Evolutionary conservation across 2,797 vertebrate species (phyloP).

Genomic region (Fistularia tabacaria): DNA sequence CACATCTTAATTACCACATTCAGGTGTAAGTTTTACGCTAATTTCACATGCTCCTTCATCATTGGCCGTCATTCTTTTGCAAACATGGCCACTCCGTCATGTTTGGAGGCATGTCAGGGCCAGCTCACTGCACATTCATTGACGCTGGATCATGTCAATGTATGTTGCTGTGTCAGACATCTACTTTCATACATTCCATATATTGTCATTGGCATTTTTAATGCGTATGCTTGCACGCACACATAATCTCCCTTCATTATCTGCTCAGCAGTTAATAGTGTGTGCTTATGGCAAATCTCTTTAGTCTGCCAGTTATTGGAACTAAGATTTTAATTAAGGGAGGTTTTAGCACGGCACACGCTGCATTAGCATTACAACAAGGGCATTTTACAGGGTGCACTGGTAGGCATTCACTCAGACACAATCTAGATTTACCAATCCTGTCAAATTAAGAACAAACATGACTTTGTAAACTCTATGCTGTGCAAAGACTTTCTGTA

Average conservation of each 20-base stretch:
- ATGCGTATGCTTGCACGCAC: slow-evolving; percentile 3
- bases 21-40: slow-evolving; percentile 1
- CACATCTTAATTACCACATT: not conserved
- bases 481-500: too few species aligned
- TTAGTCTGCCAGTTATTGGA: slow-evolving; percentile 56
- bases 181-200: slow-evolving; percentile 1
- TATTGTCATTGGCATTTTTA: not conserved
- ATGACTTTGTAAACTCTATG: not conserved
- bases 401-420: slow-evolving; percentile 25
- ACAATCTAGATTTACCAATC: slow-evolving; percentile 13
- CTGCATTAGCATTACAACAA: slow-evolving; percentile 55
- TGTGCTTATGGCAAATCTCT: slow-evolving; percentile 53
- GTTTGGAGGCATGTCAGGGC: slow-evolving; percentile 10
- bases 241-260: slow-evolving; percentile 24
- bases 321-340: slow-evolving; percentile 61
- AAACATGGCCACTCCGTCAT: slow-evolving; percentile 2
- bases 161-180: slow-evolving; percentile 3
- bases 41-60: slow-evolving; percentile 9
- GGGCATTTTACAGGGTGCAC: slow-evolving; percentile 35
- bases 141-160: not conserved
- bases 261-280: slow-evolving; percentile 39
- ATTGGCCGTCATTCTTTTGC: slow-evolving; percentile 4
- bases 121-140: slow-evolving; percentile 3
- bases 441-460: slow-evolving; percentile 11
- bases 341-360: slow-evolving; percentile 39